Evolutionary conservation across 2,888 invertebrate species (phyloP).

Genomic region (Allophyes oxyacanthae): DNA sequence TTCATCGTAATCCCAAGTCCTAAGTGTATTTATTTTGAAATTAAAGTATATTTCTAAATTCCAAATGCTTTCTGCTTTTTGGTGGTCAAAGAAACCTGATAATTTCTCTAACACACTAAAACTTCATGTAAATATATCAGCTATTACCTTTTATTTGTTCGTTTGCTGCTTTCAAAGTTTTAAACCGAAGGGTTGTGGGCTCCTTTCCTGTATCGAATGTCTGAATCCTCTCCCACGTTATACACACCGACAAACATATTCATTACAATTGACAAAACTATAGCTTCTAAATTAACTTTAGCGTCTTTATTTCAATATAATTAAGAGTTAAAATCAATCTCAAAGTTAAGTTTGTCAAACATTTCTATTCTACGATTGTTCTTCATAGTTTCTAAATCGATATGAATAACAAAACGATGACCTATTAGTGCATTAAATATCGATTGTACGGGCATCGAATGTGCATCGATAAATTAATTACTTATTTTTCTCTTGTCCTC

Average conservation of each 20-base stretch:
- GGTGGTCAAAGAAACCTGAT: constrained; percentile 59
- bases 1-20: constrained; percentile 12
- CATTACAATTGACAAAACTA: constrained; percentile 23
- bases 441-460: constrained; percentile 64
- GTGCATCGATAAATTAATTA: constrained; percentile 60
- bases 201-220: constrained; percentile 75
- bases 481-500: constrained; percentile 50
- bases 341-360: constrained; percentile 16
- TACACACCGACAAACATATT: constrained; percentile 42
- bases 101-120: constrained; percentile 44
- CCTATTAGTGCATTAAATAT: constrained; percentile 62
- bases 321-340: background rate
- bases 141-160: constrained; percentile 70
- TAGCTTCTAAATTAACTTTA: constrained; percentile 5
- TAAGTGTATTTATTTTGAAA: constrained; percentile 32
- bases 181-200: constrained; percentile 68
- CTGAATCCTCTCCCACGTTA: constrained; percentile 71
- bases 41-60: constrained; percentile 24
- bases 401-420: constrained; percentile 66
- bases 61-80: constrained; percentile 17
- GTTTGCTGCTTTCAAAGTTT: constrained; percentile 67
- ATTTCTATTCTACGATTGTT: constrained; percentile 58
- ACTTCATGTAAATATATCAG: constrained; percentile 54
- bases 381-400: constrained; percentile 56
- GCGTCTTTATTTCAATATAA: constrained; percentile 13